Evolutionary conservation across 2,888 invertebrate species (phyloP).

Genomic region (Parochlus steinenii): DNA sequence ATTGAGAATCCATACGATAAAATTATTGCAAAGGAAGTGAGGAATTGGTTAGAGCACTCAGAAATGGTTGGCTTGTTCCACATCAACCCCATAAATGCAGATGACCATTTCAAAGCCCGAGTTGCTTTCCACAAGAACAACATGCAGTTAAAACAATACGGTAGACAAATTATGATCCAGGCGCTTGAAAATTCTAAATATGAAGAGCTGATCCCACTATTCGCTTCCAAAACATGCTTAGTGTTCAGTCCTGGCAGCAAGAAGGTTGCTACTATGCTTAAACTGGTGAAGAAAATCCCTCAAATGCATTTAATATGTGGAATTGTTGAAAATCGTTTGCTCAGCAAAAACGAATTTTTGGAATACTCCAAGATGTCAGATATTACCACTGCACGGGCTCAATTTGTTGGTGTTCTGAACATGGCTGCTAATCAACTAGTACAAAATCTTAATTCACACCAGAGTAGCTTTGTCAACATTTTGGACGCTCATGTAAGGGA

Average conservation of each 20-base stretch:
- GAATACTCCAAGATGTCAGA: conserved; percentile 47
- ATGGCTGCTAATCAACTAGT: conserved; percentile 46
- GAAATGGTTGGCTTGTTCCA: conserved; percentile 57
- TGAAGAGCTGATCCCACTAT: conserved; percentile 45
- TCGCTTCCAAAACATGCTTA: conserved; percentile 39
- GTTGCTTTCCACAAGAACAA: conserved; percentile 45
- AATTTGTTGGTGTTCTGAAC: conserved; percentile 50
- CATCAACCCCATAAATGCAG: conserved; percentile 48
- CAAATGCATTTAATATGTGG: conserved; percentile 59
- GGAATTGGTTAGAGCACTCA: conserved; percentile 51
- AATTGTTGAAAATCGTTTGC: conserved; percentile 49
- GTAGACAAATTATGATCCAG: conserved; percentile 42
- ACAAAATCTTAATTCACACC: conserved; percentile 48
- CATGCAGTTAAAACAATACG: conserved; percentile 52
- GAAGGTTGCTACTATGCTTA: conserved; percentile 41
- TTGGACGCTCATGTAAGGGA: conserved; percentile 39
- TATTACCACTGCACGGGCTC: conserved; percentile 45
- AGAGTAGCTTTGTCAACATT: conserved; percentile 46
- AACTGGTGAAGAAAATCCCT: conserved; percentile 50
- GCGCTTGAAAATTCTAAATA: conserved; percentile 52
- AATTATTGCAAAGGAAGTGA: conserved; percentile 54
- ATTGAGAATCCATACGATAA: conserved; percentile 51
- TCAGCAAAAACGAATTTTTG: conserved; percentile 51
- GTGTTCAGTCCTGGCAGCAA: conserved; percentile 50
- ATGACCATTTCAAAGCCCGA: conserved; percentile 45